Base-by-base conservation (phyloP, 2,888 invertebrate species). In the Diaphora mendica region DNA sequence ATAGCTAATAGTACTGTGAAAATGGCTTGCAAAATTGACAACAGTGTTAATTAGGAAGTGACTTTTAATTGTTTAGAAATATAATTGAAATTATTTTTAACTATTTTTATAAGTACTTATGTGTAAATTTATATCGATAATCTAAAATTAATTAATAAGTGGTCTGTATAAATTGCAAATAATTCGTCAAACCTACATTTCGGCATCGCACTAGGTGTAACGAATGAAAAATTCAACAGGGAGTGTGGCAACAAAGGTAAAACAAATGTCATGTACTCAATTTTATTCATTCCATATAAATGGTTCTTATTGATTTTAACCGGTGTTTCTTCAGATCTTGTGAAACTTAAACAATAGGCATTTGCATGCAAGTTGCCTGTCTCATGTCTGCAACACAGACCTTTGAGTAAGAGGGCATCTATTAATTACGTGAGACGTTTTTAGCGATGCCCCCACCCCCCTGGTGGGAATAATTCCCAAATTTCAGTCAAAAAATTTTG, bases 281-380 rank as follows among this genome's bases (percentile, higher is more conserved):
- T 75, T 75, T 77, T 68, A 78, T 73, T 74, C 64, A 72, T 68
- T 77, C 71, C 82, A 86, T 86, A 81, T 82, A 81, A 84, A 83
- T 84, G 79, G 81, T 79, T 79, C 78, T 78, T 84, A 81, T 81
- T 85, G 80, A 86, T 85, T 74, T 65, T 62, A 39, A 70, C 72
- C 74, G 81, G 78, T 81, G 82, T 89, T 87, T 86, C 85, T 85
- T 83, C 81, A 83, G 79, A 82, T 82, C 84, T 89, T 91, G 85
- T 82, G 88, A 88, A 91, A 91, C 84, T 68, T 81, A 81, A 88
- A 91, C 90, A 91, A 90, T 89, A 87, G 83, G 82, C 77, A 86
- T 87, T 91, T 88, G 89, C 87, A 92, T 92, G 86, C 88, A 89
- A 92, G 91, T 91, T 88, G 83, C 71, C 5, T 48, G 20, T 44